Evolutionary conservation across 2,113 vertebrate genomes (phyloP).

Genomic region (Nyctereutes procyonoides): DNA sequence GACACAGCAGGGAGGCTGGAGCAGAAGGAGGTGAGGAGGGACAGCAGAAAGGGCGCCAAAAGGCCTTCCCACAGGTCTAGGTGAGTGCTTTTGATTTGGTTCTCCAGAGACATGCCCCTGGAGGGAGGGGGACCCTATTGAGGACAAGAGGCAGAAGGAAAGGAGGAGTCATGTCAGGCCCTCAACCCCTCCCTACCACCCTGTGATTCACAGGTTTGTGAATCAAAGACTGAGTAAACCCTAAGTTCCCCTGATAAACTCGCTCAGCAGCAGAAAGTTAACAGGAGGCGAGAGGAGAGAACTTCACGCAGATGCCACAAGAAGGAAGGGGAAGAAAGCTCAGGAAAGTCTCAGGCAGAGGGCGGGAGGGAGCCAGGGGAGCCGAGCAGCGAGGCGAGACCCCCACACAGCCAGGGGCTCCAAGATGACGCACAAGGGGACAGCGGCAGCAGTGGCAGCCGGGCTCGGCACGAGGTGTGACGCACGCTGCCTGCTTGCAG

Average conservation of each 20-base stretch:
- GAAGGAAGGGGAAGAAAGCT: background rate
- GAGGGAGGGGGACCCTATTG: background rate
- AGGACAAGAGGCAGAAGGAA: no score
- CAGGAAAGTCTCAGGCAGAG: background rate
- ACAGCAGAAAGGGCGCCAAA: background rate
- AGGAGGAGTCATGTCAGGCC: background rate
- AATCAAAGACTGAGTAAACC: background rate
- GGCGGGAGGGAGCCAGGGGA: background rate
- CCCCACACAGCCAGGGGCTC: background rate
- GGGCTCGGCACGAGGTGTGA: background rate
- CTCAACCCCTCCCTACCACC: background rate
- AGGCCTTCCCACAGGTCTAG: background rate
- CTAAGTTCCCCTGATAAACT: background rate
- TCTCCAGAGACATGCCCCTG: background rate
- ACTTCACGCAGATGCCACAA: background rate
- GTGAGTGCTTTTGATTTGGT: background rate
- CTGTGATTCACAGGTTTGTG: background rate
- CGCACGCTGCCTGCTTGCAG: rapidly evolving
- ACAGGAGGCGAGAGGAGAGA: background rate
- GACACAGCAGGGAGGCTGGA: background rate
- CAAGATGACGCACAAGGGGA: background rate
- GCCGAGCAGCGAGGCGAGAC: background rate
- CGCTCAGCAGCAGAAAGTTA: background rate
- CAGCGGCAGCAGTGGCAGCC: rapidly evolving
- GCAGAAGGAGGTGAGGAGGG: rapidly evolving